Percentiles rank a stretch among this genome's conserved stretches.
Evolutionary conservation across 53 echinoderm and acorn worm genomes (phyloP).

Genomic region (Luidia sarsii): DNA sequence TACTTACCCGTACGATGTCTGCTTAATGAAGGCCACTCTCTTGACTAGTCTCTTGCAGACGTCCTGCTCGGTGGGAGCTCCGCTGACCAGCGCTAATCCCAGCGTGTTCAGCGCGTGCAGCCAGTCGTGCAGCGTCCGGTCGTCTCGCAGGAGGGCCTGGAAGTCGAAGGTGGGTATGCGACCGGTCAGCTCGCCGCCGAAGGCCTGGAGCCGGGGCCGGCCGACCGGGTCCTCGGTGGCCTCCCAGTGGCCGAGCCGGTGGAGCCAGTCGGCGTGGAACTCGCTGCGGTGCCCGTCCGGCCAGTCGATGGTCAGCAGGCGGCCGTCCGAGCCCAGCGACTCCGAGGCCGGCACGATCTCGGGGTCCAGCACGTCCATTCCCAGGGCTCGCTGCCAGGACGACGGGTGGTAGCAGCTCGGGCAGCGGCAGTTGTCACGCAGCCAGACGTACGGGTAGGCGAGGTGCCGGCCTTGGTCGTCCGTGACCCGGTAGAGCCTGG

Average conservation of each 20-base stretch:
- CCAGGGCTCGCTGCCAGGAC: constrained; percentile 40
- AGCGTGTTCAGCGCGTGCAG: not conserved
- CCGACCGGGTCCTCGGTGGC: constrained; percentile 27
- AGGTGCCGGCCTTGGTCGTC: constrained; percentile 1
- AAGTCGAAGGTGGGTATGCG: constrained; percentile 43
- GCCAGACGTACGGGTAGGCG: constrained; percentile 82
- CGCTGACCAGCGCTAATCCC: constrained; percentile 32
- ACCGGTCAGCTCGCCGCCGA: constrained; percentile 50
- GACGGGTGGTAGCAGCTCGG: constrained; percentile 65
- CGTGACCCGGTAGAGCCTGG: not conserved
- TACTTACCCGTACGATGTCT: constrained; percentile 11
- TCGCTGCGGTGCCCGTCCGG: constrained; percentile 15
- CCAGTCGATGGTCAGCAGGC: constrained; percentile 31
- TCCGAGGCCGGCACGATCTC: constrained; percentile 34
- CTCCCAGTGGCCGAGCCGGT: not conserved
- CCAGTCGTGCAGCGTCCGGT: constrained; percentile 41
- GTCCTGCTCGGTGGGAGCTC: not conserved
- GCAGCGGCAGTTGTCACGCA: constrained; percentile 85
- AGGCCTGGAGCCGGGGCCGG: constrained; percentile 8
- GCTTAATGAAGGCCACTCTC: constrained; percentile 24
- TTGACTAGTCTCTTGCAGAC: constrained; percentile 3
- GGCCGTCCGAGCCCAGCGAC: constrained; percentile 35
- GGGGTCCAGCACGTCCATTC: constrained; percentile 51
- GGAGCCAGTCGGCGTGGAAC: constrained; percentile 4
- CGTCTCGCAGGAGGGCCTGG: constrained; percentile 36